Percentiles rank a stretch among this genome's conserved stretches.
Conservation (phyloP, 1,140 invertebrate genomes). For the Hermatobates lingyangjiaoensis region DNA sequence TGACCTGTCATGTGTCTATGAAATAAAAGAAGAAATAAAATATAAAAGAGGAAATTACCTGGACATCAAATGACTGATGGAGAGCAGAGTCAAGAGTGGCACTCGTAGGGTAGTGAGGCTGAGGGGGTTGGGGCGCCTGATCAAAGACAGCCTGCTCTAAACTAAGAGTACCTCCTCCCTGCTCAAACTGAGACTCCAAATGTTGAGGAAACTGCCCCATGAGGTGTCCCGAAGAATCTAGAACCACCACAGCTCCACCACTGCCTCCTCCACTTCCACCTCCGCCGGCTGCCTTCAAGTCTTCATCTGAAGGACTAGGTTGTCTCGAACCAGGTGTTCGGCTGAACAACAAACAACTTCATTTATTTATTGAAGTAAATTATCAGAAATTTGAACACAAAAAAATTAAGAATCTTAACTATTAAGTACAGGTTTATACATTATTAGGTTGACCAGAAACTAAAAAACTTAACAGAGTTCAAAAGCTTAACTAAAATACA, state of each 20-base stretch:
- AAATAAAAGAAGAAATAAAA: too few species aligned
- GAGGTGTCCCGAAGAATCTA: slow-evolving; percentile 28
- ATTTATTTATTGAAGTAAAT: too few species aligned
- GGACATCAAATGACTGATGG: slow-evolving; percentile 31
- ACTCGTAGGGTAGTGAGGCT: slow-evolving; percentile 36
- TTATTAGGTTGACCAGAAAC: too few species aligned
- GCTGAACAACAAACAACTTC: slow-evolving; percentile 28
- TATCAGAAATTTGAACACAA: too few species aligned
- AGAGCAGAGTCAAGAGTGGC: slow-evolving; percentile 30
- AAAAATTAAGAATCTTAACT: too few species aligned
- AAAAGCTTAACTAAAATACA: too few species aligned
- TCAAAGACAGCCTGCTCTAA: slow-evolving; percentile 12
- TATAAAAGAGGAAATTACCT: slow-evolving; percentile 24
- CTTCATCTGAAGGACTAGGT: slow-evolving; percentile 74
- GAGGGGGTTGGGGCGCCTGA: slow-evolving; percentile 19
- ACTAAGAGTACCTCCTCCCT: slow-evolving; percentile 16
- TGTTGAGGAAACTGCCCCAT: slow-evolving; percentile 28
- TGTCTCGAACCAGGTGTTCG: slow-evolving; percentile 75
- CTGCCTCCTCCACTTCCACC: too few species aligned
- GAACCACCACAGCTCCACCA: slow-evolving; percentile 13
- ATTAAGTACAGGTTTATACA: too few species aligned
- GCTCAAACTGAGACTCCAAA: slow-evolving; percentile 17
- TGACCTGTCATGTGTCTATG: too few species aligned
- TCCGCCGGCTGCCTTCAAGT: slow-evolving; percentile 38
- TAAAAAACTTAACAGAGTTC: too few species aligned